Evolutionary conservation across 2,888 invertebrate genomes (phyloP).

Genomic region (Pachycephus smyrnensis): DNA sequence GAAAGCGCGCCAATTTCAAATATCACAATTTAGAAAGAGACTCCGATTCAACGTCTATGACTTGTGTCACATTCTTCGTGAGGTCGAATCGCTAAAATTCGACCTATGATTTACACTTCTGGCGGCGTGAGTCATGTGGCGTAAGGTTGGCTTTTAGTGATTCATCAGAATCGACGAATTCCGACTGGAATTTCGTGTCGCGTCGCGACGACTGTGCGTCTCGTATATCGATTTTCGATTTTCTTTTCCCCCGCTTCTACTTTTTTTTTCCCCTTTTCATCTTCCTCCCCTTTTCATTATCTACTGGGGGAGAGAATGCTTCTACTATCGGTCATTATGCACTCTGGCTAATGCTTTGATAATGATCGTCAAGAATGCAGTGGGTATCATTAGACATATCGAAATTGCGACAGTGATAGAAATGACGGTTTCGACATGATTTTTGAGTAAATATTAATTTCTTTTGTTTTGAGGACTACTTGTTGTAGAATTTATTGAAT

Average conservation of each 20-base stretch:
- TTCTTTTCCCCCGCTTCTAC: too few relatives aligned
- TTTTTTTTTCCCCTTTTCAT: too few relatives aligned
- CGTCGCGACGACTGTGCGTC: too few relatives aligned
- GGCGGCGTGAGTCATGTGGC: too few relatives aligned
- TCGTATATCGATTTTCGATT: too few relatives aligned
- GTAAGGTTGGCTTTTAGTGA: too few relatives aligned
- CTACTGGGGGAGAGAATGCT: background rate
- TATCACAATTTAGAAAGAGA: background rate
- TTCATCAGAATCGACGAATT: too few relatives aligned
- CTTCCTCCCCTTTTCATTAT: background rate
- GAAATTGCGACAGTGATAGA: background rate
- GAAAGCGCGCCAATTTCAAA: background rate
- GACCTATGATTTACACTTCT: too few relatives aligned
- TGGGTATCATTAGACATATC: background rate
- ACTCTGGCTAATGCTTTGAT: background rate
- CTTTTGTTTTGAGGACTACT: background rate
- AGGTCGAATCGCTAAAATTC: background rate
- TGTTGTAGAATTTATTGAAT: background rate
- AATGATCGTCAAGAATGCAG: background rate
- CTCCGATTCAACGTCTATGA: background rate
- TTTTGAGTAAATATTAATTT: background rate
- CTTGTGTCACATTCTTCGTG: background rate
- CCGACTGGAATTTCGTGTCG: too few relatives aligned
- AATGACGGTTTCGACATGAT: background rate
- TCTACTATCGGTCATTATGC: background rate